These are phyloP conservation scores for Melitaea athalia DNA, from an alignment of 2,888 invertebrate species.

Conservation along the genomic window DNA sequence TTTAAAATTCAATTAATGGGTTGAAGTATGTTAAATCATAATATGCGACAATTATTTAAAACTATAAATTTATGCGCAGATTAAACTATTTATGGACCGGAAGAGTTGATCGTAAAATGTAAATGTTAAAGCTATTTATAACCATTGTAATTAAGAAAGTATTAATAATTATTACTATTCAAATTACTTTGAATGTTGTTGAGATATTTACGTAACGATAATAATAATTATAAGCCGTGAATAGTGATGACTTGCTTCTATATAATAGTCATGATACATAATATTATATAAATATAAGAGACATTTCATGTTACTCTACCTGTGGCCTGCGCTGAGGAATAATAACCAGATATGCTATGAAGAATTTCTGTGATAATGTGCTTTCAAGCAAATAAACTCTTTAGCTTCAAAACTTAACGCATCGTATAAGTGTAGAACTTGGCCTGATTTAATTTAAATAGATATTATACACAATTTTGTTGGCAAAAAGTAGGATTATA, in stretches of 20 bases:
- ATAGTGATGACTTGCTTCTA: no score
- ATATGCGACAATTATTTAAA: neutral
- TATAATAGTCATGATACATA: no score
- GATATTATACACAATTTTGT: neutral
- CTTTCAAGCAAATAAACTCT: no score
- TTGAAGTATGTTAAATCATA: slow-evolving; percentile 2
- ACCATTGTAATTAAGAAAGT: slow-evolving; percentile 1
- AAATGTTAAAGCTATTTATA: neutral
- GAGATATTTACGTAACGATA: neutral
- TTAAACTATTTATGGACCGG: slow-evolving; percentile 12
- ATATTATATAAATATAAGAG: no score
- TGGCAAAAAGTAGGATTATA: slow-evolving; percentile 1
- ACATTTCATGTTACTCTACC: no score
- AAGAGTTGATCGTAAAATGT: slow-evolving; percentile 22
- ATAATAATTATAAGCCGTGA: no score
- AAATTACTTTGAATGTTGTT: neutral
- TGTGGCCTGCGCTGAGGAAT: no score
- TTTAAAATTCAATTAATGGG: neutral
- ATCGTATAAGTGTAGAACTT: no score
- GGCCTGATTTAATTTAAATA: no score
- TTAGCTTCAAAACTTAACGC: no score
- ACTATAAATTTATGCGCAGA: slow-evolving; percentile 9
- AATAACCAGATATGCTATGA: no score
- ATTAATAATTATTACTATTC: neutral
- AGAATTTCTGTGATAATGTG: no score